Conservation (phyloP, 2,888 invertebrate species). For the Capitulum mitella region DNA sequence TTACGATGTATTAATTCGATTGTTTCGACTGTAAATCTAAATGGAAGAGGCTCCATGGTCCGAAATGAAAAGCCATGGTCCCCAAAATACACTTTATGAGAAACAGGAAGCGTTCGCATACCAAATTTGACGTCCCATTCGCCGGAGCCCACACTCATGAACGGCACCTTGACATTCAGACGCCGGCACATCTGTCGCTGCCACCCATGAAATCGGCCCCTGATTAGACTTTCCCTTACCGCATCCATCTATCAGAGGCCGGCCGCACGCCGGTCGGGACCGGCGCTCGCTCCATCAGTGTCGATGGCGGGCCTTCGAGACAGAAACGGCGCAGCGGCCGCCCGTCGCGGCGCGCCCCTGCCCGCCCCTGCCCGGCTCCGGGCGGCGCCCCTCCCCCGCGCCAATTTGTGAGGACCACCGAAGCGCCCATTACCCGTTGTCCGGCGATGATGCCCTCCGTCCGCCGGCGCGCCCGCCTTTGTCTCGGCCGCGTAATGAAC, state of each 20-base stretch:
- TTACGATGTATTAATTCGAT: conserved; percentile 21
- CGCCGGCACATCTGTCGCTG: neutral
- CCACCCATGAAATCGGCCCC: neutral
- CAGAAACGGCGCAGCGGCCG: neutral
- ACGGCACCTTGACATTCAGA: neutral
- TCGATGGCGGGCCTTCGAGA: neutral
- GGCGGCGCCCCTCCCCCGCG: neutral
- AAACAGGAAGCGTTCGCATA: neutral
- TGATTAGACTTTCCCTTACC: neutral
- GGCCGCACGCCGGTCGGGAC: neutral
- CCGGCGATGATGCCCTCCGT: neutral
- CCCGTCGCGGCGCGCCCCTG: neutral
- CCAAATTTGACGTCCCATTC: neutral
- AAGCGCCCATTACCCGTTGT: neutral
- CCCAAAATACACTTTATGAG: neutral
- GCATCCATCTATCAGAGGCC: neutral
- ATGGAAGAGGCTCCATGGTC: neutral
- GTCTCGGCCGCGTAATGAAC: neutral
- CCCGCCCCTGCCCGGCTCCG: neutral
- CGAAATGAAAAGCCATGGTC: neutral
- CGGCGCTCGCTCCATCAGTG: neutral
- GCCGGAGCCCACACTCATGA: neutral
- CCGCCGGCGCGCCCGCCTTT: neutral
- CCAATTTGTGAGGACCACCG: neutral
- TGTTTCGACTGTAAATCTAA: conserved; percentile 6